Conservation (phyloP, 2,113 vertebrate species). For the Sorex fumeus region DNA sequence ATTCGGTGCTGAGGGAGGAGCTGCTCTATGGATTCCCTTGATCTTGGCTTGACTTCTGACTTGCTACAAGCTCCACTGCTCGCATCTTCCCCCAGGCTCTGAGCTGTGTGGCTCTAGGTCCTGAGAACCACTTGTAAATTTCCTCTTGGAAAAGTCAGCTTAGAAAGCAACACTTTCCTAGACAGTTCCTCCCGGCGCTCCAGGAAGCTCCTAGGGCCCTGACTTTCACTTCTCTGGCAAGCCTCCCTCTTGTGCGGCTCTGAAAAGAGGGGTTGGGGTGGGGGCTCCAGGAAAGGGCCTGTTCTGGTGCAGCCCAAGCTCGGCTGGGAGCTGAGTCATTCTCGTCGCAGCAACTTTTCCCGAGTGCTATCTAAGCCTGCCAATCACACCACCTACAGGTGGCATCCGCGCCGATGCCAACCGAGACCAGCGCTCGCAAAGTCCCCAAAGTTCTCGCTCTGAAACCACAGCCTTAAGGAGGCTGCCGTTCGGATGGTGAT, state of each 20-base stretch:
- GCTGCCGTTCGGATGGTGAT: constrained; percentile 4
- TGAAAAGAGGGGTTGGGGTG: background rate
- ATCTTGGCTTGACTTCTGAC: background rate
- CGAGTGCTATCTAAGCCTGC: background rate
- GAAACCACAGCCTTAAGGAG: background rate
- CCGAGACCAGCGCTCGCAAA: background rate
- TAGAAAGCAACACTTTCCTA: constrained; percentile 51
- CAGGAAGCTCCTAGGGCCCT: background rate
- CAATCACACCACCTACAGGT: constrained; percentile 76
- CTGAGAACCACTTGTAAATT: background rate
- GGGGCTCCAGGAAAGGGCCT: constrained; percentile 53
- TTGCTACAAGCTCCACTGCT: background rate
- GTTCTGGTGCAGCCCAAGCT: constrained; percentile 38
- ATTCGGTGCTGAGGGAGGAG: background rate
- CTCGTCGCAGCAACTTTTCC: constrained; percentile 74
- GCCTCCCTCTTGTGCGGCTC: background rate
- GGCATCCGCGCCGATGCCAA: constrained; percentile 65
- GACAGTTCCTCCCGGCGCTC: constrained; percentile 23
- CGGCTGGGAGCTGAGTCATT: constrained; percentile 83
- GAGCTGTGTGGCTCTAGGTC: background rate
- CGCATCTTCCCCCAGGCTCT: background rate
- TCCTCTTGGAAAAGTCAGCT: constrained; percentile 51
- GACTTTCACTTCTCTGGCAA: constrained; percentile 35
- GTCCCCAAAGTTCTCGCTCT: background rate
- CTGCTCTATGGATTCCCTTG: background rate